Percentiles rank a stretch among this genome's conserved stretches.
Evolutionary conservation across 2,113 vertebrate genomes (phyloP).

Genomic region (Scophthalmus maximus): DNA sequence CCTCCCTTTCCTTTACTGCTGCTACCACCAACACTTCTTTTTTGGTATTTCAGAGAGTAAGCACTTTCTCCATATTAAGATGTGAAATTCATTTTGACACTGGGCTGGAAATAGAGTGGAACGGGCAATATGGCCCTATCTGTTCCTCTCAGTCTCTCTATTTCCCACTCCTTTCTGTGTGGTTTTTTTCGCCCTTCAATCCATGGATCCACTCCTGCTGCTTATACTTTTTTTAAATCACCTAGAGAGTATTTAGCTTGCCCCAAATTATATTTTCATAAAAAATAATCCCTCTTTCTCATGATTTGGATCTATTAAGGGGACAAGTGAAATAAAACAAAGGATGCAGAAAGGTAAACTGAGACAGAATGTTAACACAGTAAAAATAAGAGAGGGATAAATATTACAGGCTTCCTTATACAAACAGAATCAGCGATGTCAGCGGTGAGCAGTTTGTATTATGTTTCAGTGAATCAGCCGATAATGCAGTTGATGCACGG

Average conservation of each 20-base stretch:
- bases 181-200: conserved; percentile 35
- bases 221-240: conserved; percentile 63
- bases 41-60: conserved; percentile 88
- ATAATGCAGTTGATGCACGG: conserved; percentile 45
- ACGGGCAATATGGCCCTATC: conserved; percentile 72
- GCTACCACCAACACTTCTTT: conserved; percentile 71
- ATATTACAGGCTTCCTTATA: conserved; percentile 9
- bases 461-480: conserved; percentile 47
- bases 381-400: neutral
- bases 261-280: conserved; percentile 67
- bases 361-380: neutral
- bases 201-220: conserved; percentile 48
- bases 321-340: conserved; percentile 20
- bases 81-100: conserved; percentile 86
- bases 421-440: conserved; percentile 24
- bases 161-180: conserved; percentile 7
- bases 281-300: conserved; percentile 51
- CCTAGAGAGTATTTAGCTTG: conserved; percentile 57
- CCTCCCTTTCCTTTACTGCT: conserved; percentile 56
- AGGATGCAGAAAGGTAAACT: neutral
- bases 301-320: conserved; percentile 34
- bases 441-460: conserved; percentile 17
- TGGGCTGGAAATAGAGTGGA: conserved; percentile 81
- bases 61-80: conserved; percentile 92
- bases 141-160: conserved; percentile 37